Evolutionary conservation across 2,888 invertebrate species (phyloP), one percentile per base, ranked within the genome.

Genomic region (Drosophila affinis): DNA sequence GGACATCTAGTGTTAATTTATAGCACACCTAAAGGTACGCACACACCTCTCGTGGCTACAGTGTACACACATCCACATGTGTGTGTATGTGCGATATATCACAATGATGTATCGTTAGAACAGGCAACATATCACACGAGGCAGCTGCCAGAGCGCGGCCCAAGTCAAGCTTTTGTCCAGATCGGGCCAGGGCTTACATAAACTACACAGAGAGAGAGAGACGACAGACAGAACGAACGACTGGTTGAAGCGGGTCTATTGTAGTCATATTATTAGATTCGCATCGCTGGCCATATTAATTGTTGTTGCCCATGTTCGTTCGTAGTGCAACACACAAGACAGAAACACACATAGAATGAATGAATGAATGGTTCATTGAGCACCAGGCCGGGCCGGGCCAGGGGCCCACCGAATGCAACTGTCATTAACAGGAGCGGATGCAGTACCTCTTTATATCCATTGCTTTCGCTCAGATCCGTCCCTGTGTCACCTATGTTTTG

Each of bases 191-290:
- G 12, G 56, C 34, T 67, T 67, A 64, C 51, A 46, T 64, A 67
- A 67, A 17, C 34, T 17, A 29, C 29, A 52, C 51, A 39, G 44
- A 18, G 21, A 29, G 24, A 52, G 46, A 39, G 44, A 18, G 21
- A 21, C 21, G 2, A 21, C 21, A 39, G 57, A 48, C 18, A 18
- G 18, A 18, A 1, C 48, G 59, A 53, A 34, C 70, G 39, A 14
- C 17, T 14, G 51, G 51, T 52, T 60, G 59, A 45, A 72, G 59
- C 65, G 62, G 72, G 55, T 68, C 77, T 80, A 83, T 81, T 84
- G 78, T 81, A 82, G 76, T 68, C 80, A 78, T 83, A 88, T 87
- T 87, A 88, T 88, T 85, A 87, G 88, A 85, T 63, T 75, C 85
- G 83, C 87, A 75, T 87, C 87, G 83, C 72, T 88, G 88, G 59